Base-by-base conservation (phyloP, 2,797 vertebrate species). In the Synaphobranchus kaupii region DNA sequence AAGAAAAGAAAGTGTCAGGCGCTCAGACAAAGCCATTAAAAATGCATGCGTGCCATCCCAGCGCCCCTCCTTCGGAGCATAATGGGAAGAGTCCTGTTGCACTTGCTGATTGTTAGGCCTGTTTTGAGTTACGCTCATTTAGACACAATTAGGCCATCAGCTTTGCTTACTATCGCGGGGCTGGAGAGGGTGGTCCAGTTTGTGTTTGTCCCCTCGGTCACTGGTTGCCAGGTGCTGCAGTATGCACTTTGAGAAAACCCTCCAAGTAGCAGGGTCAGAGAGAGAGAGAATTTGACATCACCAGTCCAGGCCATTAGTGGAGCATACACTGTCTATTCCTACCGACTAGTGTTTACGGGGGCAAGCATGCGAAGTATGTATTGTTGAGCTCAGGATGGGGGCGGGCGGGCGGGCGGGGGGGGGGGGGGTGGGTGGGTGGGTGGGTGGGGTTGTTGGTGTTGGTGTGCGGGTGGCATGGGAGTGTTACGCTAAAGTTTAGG, bases 21-120 rank as follows among this genome's bases (percentile, higher is more conserved):
- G 87, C 81, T 71, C 50, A 25, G 47, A 85, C 71, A 86, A 85
- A 56, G 50, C 89, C 87, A 91, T 90, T 52, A 91, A 91, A 91
- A 88, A 87, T 88, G 47, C 84, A 90, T 88, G 20, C 10, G 47
- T 47, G 44, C n/a, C 87, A 87, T 89, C 89, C 66, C 86, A 88
- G 90, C 82, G 63, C 73, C 39, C 8, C 44, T 60, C 73, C 87
- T 88, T 85, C 34, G 58, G 88, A 90, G 86, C 83, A 58, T 78
- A 83, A 68, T 48, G 81, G 76, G 84, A 44, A 86, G 88, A 88
- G 52, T 90, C 89, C 50, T 50, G 85, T 91, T 90, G 66, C 91
- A 86, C n/a, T 4, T 48, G 87, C 85, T 86, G 52, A 90, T 86
- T 90, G 87, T 89, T 58, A 15, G 68, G 52, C 52, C 87, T 39